These are phyloP conservation scores for Tragelaphus buxtoni DNA, from an alignment of 2,113 vertebrate species.

Conservation along the genomic window DNA sequence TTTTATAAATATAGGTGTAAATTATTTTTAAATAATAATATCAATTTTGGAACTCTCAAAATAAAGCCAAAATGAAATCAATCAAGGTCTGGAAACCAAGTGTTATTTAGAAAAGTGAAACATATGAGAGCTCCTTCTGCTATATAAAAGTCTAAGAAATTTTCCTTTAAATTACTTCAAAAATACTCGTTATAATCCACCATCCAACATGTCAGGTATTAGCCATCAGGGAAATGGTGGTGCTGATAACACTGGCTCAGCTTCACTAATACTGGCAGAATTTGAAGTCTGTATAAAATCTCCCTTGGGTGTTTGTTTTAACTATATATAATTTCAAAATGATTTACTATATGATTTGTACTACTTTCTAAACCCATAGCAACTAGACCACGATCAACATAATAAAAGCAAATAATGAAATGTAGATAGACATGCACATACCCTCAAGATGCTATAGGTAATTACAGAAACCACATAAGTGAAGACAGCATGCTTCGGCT, in stretches of 20 bases:
- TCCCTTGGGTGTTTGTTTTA: not conserved
- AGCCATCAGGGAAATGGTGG: not conserved
- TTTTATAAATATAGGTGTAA: not conserved
- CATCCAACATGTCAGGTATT: too few species aligned
- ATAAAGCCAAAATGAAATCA: not conserved
- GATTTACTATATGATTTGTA: not conserved
- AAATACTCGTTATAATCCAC: not conserved
- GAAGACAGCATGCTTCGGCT: not conserved
- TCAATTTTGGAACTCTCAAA: not conserved
- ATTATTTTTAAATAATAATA: not conserved
- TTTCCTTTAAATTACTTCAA: not conserved
- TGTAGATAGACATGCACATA: not conserved
- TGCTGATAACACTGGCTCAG: not conserved
- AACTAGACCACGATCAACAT: not conserved
- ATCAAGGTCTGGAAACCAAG: not conserved
- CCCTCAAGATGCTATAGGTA: not conserved
- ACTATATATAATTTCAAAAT: constrained; percentile 9
- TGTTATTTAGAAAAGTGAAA: not conserved
- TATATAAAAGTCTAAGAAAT: not conserved
- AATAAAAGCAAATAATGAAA: not conserved
- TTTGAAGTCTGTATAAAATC: not conserved
- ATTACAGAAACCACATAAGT: not conserved
- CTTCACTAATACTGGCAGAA: not conserved
- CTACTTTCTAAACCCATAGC: not conserved
- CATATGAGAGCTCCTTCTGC: not conserved